Conservation (phyloP, 2,888 invertebrate genomes). For the Microctonus brassicae region DNA sequence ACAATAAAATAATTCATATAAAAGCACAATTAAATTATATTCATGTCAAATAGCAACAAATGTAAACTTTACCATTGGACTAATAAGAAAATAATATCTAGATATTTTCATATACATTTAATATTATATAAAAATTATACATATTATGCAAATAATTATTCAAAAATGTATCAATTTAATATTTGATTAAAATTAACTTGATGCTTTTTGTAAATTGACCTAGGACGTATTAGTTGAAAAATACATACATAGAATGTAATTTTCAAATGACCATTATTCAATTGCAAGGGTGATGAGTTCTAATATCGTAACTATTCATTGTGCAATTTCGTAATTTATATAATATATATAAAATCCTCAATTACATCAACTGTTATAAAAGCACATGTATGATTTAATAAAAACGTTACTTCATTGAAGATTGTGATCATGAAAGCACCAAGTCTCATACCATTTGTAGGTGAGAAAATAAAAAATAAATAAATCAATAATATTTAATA, state of each 20-base stretch:
- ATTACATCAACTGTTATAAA: constrained; percentile 22
- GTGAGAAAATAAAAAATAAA: constrained; percentile 19
- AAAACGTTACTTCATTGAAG: constrained; percentile 12
- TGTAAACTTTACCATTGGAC: no score
- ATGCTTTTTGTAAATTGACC: not conserved
- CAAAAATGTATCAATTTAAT: no score
- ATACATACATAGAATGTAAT: constrained; percentile 7
- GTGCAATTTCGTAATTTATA: constrained; percentile 31
- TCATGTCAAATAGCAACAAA: no score
- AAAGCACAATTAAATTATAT: no score
- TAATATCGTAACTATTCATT: constrained; percentile 17
- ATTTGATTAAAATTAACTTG: not conserved
- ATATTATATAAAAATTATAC: no score
- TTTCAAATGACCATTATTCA: constrained; percentile 29
- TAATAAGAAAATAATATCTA: no score
- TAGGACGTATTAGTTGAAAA: not conserved
- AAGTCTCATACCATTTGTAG: constrained; percentile 32
- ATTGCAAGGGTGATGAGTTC: constrained; percentile 16
- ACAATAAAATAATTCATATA: no score
- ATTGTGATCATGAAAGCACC: constrained; percentile 17
- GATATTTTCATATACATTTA: no score
- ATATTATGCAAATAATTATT: no score
- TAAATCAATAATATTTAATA: not conserved
- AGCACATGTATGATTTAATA: not conserved
- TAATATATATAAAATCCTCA: not conserved